Evolutionary conservation across 2,888 invertebrate genomes (phyloP).

Genomic region (Mythimna vitellina): DNA sequence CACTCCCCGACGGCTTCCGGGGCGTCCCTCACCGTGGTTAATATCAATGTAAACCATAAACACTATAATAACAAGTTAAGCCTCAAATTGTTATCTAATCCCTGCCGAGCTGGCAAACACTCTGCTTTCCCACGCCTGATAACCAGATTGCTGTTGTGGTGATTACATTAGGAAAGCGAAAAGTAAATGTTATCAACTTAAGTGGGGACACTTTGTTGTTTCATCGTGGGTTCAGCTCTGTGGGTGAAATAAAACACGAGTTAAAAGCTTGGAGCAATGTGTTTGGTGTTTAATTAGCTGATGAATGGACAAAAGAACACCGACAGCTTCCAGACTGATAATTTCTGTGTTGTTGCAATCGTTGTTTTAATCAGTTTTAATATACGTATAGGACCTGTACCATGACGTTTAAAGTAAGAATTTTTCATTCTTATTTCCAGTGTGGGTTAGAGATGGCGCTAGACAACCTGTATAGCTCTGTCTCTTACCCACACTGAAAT

Average conservation of each 20-base stretch:
- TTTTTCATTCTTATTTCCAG: no score
- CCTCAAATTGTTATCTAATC: conserved; percentile 74
- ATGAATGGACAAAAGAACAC: background rate
- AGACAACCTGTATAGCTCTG: no score
- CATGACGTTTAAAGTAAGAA: no score
- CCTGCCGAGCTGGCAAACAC: conserved; percentile 63
- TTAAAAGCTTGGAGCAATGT: conserved; percentile 26
- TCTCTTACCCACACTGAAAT: no score
- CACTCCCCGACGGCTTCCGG: conserved; percentile 36
- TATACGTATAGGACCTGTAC: no score
- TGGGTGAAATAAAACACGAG: conserved; percentile 29
- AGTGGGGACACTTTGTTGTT: conserved; percentile 54
- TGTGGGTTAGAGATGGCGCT: no score
- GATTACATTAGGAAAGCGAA: conserved; percentile 68
- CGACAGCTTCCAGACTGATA: background rate
- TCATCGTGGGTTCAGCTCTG: background rate
- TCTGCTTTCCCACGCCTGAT: conserved; percentile 80
- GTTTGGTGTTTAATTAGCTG: conserved; percentile 17
- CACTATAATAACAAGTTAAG: conserved; percentile 54
- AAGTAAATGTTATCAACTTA: conserved; percentile 63
- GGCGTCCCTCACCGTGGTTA: conserved; percentile 23
- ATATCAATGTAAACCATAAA: conserved; percentile 51
- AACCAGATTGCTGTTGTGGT: conserved; percentile 72
- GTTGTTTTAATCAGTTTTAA: no score
- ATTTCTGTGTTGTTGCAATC: background rate